Evolutionary conservation across 2,888 invertebrate species (phyloP).

Genomic region (Theretra japonica): DNA sequence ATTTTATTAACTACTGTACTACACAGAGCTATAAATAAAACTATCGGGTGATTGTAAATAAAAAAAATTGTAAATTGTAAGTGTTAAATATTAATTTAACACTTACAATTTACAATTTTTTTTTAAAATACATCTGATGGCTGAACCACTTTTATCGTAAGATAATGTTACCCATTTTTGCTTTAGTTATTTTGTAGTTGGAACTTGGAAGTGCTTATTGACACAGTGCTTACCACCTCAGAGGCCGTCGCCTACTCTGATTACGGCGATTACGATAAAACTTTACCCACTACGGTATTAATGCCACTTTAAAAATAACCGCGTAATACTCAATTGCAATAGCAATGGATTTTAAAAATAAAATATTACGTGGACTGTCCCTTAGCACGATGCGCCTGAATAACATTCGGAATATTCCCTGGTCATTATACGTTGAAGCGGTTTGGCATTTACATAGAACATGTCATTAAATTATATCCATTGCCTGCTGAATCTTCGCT

Average conservation of each 20-base stretch:
- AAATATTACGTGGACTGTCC: conserved; percentile 55
- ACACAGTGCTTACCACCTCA: conserved; percentile 47
- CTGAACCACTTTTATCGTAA: neutral
- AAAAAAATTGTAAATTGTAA: too few relatives aligned
- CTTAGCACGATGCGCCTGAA: conserved; percentile 52
- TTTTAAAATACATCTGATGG: too few relatives aligned
- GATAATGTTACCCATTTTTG: conserved; percentile 27
- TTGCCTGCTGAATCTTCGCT: conserved; percentile 48
- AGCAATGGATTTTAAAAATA: conserved; percentile 65
- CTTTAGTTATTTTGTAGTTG: conserved; percentile 60
- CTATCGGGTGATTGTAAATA: too few relatives aligned
- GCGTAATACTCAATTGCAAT: conserved; percentile 65
- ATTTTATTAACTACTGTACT: neutral
- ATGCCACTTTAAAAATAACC: conserved; percentile 65
- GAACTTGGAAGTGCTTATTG: conserved; percentile 45
- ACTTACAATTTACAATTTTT: too few relatives aligned
- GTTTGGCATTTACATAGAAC: conserved; percentile 59
- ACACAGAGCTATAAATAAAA: neutral
- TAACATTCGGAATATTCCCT: conserved; percentile 63
- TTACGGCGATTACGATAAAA: conserved; percentile 71
- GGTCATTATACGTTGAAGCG: conserved; percentile 51
- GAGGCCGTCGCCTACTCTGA: conserved; percentile 62
- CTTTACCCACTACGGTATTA: conserved; percentile 62
- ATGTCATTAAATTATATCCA: conserved; percentile 52
- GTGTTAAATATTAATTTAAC: too few relatives aligned